A percentile compares a stretch with the other conserved stretches of the same genome.
Conservation (phyloP, 2,888 invertebrate genomes). For the Pterobdella sp. region DNA sequence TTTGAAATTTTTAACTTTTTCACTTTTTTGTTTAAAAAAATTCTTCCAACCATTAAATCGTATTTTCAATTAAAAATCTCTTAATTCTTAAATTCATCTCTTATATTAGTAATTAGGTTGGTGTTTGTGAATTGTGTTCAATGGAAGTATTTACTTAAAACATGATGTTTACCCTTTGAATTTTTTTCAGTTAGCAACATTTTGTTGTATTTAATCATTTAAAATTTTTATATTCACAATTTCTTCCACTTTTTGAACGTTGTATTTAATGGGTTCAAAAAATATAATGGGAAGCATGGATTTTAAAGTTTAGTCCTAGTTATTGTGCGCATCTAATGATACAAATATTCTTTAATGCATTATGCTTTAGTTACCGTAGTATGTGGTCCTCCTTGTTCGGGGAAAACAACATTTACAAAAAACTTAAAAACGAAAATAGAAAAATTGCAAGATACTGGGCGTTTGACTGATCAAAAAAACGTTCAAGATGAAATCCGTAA, state of each 20-base stretch:
- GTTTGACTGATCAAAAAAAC: background rate
- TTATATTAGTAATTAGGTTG: background rate
- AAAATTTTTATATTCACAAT: too few relatives aligned
- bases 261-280: background rate
- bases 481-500: background rate
- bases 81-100: background rate
- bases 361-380: background rate
- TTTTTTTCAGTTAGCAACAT: too few relatives aligned
- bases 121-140: background rate
- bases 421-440: background rate
- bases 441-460: background rate
- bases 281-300: background rate
- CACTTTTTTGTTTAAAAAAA: too few relatives aligned
- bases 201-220: too few relatives aligned
- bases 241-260: too few relatives aligned
- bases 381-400: slow-evolving; percentile 21
- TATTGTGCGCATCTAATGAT: too few relatives aligned
- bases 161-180: background rate
- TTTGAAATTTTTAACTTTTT: too few relatives aligned
- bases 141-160: background rate
- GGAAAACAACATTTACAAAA: slow-evolving; percentile 24
- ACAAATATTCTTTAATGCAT: too few relatives aligned
- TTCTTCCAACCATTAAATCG: too few relatives aligned
- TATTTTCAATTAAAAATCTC: background rate
- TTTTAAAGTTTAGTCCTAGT: too few relatives aligned